Evolutionary conservation across 2,113 vertebrate genomes (phyloP).

Genomic region (Centrocercus urophasianus): DNA sequence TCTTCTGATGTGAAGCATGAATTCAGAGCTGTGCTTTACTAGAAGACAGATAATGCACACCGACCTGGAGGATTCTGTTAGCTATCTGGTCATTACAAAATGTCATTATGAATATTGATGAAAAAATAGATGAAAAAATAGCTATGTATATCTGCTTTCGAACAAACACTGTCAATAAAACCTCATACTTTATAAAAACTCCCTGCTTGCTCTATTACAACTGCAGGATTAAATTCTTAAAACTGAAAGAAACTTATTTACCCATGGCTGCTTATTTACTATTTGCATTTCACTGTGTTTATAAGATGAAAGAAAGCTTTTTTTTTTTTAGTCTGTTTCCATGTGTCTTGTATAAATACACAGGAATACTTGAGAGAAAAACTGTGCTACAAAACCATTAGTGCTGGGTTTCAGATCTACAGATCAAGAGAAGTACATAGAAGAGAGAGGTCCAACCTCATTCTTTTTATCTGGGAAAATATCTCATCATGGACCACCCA

Average conservation of each 20-base stretch:
- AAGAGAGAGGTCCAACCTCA: background rate
- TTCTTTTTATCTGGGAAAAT: no score
- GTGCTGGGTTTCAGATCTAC: background rate
- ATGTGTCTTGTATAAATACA: background rate
- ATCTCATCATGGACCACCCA: no score
- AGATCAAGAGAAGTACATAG: background rate
- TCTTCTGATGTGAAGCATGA: background rate
- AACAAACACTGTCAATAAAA: background rate
- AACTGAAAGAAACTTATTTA: background rate
- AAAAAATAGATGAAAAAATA: background rate
- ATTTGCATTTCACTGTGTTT: background rate
- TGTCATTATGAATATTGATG: background rate
- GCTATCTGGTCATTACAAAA: background rate
- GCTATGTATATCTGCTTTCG: background rate
- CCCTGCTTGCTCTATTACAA: background rate
- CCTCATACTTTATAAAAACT: background rate
- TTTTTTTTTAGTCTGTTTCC: background rate
- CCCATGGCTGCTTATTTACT: background rate
- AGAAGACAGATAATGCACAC: background rate
- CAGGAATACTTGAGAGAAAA: background rate
- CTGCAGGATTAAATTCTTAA: background rate
- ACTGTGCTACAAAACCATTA: background rate
- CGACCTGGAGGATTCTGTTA: background rate
- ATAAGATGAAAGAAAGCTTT: background rate
- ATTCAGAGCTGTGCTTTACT: background rate